A percentile compares a stretch with the other conserved stretches of the same genome.
phyloP scores from a whole-genome alignment of 1,140 invertebrate genomes.

The Drosophila santomea region DNA sequence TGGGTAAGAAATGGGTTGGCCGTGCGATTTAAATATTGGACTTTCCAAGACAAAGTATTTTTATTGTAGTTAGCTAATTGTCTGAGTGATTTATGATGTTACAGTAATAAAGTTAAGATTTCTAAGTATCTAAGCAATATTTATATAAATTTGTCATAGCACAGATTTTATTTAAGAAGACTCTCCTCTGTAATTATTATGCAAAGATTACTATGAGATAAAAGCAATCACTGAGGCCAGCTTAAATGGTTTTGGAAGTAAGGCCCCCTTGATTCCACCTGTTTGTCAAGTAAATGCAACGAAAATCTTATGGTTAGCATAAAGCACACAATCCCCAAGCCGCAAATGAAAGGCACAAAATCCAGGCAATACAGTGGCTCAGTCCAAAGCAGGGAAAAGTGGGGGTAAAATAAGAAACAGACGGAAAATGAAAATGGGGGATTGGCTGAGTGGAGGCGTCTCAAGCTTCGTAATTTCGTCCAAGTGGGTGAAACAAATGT shows the following conservation, averaged over 20 bases:
- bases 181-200: background rate
- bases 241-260: constrained; percentile 16
- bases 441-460: constrained; percentile 11
- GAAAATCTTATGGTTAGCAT: constrained; percentile 62
- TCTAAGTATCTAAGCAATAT: no score
- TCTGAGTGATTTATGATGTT: no score
- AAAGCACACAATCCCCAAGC: constrained; percentile 67
- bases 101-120: no score
- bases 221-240: constrained; percentile 20
- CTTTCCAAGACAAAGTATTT: no score
- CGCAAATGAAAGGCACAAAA: constrained; percentile 71
- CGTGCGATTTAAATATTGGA: no score
- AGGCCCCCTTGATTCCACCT: constrained; percentile 33
- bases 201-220: background rate
- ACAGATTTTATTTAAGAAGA: no score
- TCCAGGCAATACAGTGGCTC: constrained; percentile 51
- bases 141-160: background rate
- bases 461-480: constrained; percentile 65
- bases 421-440: background rate
- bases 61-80: no score
- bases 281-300: constrained; percentile 55
- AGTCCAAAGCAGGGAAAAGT: constrained; percentile 6
- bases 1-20: background rate
- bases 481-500: constrained; percentile 75
- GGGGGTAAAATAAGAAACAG: constrained; percentile 16